Conservation (phyloP, 2,797 vertebrate genomes). For the Rhabdophis nuchalis region DNA sequence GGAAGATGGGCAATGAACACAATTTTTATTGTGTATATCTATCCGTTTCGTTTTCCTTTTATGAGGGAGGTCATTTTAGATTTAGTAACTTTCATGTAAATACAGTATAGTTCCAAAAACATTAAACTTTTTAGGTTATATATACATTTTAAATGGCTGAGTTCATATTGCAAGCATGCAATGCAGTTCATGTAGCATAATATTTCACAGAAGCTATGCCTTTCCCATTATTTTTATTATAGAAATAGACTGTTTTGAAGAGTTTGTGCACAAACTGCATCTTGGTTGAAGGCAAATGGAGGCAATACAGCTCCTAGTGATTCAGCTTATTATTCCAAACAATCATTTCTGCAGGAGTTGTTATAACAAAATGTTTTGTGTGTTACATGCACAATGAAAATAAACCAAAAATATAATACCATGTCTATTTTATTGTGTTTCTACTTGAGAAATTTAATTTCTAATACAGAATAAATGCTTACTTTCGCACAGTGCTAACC, state of each 20-base stretch:
- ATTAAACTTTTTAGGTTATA: neutral
- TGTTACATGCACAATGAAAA: neutral
- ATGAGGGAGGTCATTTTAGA: neutral
- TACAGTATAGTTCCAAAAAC: neutral
- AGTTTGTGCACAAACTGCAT: neutral
- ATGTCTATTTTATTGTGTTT: neutral
- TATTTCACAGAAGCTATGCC: neutral
- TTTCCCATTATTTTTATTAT: neutral
- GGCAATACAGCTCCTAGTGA: neutral
- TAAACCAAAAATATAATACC: neutral
- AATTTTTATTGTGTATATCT: neutral
- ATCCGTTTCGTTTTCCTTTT: neutral
- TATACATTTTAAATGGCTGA: neutral
- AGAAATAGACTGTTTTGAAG: neutral
- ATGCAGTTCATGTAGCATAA: neutral
- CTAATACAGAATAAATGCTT: slow-evolving; percentile 18
- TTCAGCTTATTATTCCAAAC: neutral
- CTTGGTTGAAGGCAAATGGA: neutral
- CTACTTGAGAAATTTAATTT: slow-evolving; percentile 21
- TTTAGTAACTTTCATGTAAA: neutral
- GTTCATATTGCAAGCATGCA: slow-evolving; percentile 1
- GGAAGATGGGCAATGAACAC: neutral
- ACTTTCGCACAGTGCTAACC: neutral
- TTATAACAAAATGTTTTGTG: neutral
- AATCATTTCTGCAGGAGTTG: neutral